Conservation (phyloP, 2,797 vertebrate genomes). For the Erpetoichthys calabaricus region DNA sequence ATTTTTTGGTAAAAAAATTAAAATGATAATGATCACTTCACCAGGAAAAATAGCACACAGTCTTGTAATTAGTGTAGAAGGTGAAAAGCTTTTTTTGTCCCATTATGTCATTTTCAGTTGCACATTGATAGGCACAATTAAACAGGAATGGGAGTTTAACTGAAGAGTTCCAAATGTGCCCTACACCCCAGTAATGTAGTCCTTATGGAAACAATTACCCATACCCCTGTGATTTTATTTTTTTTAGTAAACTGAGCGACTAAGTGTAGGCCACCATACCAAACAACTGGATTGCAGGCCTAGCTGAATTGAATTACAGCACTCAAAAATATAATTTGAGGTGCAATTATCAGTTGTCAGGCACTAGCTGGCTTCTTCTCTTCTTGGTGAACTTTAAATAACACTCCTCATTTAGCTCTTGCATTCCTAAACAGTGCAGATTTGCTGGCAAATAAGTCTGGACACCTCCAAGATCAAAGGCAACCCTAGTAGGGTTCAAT, state of each 20-base stretch:
- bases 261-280: slow-evolving; percentile 34
- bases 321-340: slow-evolving; percentile 5
- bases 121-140: too few species aligned
- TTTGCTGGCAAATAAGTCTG: slow-evolving; percentile 50
- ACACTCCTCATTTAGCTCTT: slow-evolving; percentile 48
- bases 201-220: too few species aligned
- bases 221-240: too few species aligned
- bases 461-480: slow-evolving; percentile 66
- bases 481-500: slow-evolving; percentile 62
- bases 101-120: too few species aligned
- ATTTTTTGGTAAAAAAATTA: too few species aligned
- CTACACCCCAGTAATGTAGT: too few species aligned
- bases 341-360: slow-evolving; percentile 41
- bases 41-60: too few species aligned
- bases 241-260: slow-evolving; percentile 8
- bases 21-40: too few species aligned
- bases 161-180: too few species aligned
- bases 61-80: too few species aligned
- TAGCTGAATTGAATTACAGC: slow-evolving; percentile 8
- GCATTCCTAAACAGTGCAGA: slow-evolving; percentile 51
- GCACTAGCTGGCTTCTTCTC: slow-evolving; percentile 33
- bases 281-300: slow-evolving; percentile 7
- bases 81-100: too few species aligned
- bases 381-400: slow-evolving; percentile 54
- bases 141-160: too few species aligned